Conservation (phyloP, 2,797 vertebrate genomes). For the Crax fasciolata region DNA sequence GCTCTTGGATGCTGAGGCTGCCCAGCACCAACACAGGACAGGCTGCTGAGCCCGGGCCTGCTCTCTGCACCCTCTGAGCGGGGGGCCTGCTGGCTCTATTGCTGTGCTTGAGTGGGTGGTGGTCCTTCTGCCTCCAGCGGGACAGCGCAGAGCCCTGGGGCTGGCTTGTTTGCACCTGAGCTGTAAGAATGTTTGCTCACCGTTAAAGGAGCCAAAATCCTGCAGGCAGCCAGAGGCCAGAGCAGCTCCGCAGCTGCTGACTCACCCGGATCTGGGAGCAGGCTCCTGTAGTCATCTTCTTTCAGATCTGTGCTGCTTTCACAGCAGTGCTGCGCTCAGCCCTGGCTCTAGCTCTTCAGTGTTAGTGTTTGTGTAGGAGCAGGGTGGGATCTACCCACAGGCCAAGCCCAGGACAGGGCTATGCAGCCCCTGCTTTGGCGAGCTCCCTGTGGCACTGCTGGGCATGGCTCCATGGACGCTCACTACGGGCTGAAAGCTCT, state of each 20-base stretch:
- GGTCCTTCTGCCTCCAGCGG: background rate
- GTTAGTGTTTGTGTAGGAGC: background rate
- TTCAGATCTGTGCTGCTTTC: background rate
- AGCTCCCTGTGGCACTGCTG: background rate
- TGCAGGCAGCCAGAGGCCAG: background rate
- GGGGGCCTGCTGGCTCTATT: background rate
- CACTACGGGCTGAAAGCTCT: background rate
- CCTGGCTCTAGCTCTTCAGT: background rate
- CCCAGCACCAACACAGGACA: background rate
- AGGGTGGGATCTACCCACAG: background rate
- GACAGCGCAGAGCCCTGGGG: background rate
- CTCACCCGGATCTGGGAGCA: fast-evolving
- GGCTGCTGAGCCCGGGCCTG: background rate
- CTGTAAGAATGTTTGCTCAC: background rate
- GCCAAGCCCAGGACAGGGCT: background rate
- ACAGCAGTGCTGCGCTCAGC: background rate
- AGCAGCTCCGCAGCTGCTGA: background rate
- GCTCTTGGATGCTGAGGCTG: fast-evolving
- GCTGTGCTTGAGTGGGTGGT: background rate
- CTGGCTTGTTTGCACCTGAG: background rate
- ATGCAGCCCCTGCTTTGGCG: fast-evolving
- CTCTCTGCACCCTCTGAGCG: background rate
- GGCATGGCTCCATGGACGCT: fast-evolving
- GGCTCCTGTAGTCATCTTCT: background rate
- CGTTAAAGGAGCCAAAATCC: background rate